Evolutionary conservation across 1,140 invertebrate species (phyloP), one percentile per base, ranked within the genome.

Genomic region (Lucilia sericata): DNA sequence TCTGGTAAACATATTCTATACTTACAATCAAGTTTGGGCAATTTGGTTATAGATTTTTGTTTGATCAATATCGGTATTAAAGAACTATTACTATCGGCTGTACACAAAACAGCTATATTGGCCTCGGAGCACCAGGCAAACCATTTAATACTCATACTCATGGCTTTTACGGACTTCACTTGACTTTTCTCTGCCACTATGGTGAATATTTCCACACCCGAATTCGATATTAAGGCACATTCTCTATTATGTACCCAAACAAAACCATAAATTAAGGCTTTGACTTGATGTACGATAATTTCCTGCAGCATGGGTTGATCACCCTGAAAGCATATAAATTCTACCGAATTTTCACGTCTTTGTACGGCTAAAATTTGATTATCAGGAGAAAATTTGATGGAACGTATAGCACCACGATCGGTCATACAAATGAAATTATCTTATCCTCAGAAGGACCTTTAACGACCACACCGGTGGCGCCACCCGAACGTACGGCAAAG

Each of bases 321-420:
- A 51, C 94, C 93, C 85, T 92, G 91, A 87, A 97, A 98, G 92
- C 97, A 98, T 12, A 98, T 94, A 92, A 98, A 98, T 91, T 98
- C 94, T 51, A 99, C 96, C 1, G 96, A 96, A 85, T 95, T 95
- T 49, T 93, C 93, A 42, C 94, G 95, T 47, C 89, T 92, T 91
- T 99, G 98, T 85, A 99, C 95, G 1, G 97, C 97, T 17, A 99
- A 91, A 84, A 99, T 94, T 91, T 95, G 95, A 91, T 96, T 96
- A 88, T 98, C 95, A 4, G 96, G 95, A 17, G 97, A 98, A 91
- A 99, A 98, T 92, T 99, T 99, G 5, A 99, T 98, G 0, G 97
- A 98, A 21, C 97, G 95, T 9, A 99, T 96, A 8, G 87, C 86
- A 4, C 97, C 97, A 88, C 96, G 95, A 88, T 98, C 97, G 91